Base-by-base conservation (phyloP, 2,797 vertebrate genomes). In the Oryzias sinensis region DNA sequence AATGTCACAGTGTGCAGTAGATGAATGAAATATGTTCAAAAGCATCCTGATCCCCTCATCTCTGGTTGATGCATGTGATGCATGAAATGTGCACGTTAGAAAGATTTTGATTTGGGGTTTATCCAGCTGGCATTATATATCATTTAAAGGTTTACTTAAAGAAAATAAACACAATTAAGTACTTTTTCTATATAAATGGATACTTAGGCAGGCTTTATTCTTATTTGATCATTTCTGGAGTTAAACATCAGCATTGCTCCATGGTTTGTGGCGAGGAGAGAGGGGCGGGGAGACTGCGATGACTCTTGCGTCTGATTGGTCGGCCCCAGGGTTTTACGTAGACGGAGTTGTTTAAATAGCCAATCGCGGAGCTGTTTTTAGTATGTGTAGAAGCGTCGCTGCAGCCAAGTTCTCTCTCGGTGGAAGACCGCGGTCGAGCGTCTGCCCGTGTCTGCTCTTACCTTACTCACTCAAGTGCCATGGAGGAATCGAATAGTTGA, bases 401-500 rank as follows among this genome's bases (percentile, higher is more conserved):
- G 0, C 20, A 1, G 15, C 0, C 0, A 0, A 4, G 49, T 24
- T 43, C 81, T 89, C 83, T 93, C 81, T 87, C 62, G 68, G 85
- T 82, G 83, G 79, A 90, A 89, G 85, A 82, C 73, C 54, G 83
- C 59, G 77, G 67, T 53, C 83, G 54, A 69, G 87, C 49, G 77
- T 81, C 76, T 86, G 16, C 72, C 46, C 69, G 65, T 71, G 76
- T 63, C 77, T 50, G 72, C 81, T 63, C 83, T 88, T 56, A 70
- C 56, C 57, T 48, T 58, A 70, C 76, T 56, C 77, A 68, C 78
- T 79, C 27, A 70, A 73, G 40, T 70, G 64, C 77, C 77, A 95
- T 95, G 94, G 92, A 94, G 81, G 80, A 90, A 45, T 85, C 59
- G 33, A 72, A 79, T 84, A 95, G 94, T 91, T 95, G 94, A 95